Conservation (phyloP, 2,113 vertebrate species). For the Blennius ocellaris region DNA sequence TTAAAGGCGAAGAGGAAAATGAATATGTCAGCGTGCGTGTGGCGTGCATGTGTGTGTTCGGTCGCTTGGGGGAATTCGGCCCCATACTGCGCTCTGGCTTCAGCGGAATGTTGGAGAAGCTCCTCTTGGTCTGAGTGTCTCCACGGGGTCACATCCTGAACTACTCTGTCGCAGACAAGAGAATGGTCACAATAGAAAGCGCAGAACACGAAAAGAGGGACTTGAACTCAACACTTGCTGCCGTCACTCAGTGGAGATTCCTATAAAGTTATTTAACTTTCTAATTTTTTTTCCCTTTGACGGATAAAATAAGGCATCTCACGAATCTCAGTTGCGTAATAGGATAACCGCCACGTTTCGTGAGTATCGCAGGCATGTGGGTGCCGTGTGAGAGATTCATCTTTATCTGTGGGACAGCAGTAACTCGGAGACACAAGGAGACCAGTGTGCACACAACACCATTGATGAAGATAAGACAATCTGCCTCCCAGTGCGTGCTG, state of each 20-base stretch:
- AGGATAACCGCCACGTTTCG: too few relatives aligned
- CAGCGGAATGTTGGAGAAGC: constrained; percentile 71
- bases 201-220: background rate
- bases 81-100: constrained; percentile 69
- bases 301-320: background rate
- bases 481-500: background rate
- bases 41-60: constrained; percentile 27
- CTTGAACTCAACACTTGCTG: background rate
- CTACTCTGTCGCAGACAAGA: background rate
- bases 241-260: background rate
- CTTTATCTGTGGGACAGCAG: background rate
- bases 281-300: background rate
- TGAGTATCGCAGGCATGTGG: background rate
- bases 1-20: constrained; percentile 1
- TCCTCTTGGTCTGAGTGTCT: constrained; percentile 42
- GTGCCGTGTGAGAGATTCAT: background rate
- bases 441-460: background rate
- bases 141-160: constrained; percentile 28
- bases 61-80: constrained; percentile 38
- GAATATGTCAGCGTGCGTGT: constrained; percentile 17
- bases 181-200: background rate
- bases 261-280: background rate
- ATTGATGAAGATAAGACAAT: background rate
- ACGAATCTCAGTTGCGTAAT: background rate
- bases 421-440: background rate